Conservation (phyloP, 2,888 invertebrate genomes). For the Timandra comae region DNA sequence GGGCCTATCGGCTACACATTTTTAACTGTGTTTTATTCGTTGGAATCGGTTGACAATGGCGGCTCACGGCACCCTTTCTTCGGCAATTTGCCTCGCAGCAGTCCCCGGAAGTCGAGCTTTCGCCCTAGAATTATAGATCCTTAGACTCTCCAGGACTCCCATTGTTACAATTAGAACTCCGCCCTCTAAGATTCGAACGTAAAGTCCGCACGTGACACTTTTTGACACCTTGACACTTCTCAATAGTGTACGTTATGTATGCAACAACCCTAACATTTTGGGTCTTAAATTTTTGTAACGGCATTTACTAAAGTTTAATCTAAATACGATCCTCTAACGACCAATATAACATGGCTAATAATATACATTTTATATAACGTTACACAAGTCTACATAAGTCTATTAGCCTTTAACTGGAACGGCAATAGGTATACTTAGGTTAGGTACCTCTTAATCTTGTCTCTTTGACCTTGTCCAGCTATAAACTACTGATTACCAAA, state of each 20-base stretch:
- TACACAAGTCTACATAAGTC: no score
- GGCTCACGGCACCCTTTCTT: conserved; percentile 67
- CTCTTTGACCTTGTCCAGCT: conserved; percentile 61
- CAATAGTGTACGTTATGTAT: conserved; percentile 1
- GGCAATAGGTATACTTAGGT: conserved; percentile 12
- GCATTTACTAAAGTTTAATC: no score
- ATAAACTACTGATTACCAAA: conserved; percentile 71
- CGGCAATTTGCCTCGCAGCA: conserved; percentile 68
- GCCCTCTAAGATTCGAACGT: conserved; percentile 54
- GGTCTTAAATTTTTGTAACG: conserved; percentile 4
- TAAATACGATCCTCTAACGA: no score
- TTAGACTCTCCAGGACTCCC: conserved; percentile 58
- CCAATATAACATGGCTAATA: no score
- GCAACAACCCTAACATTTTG: conserved; percentile 4
- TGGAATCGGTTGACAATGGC: conserved; percentile 72
- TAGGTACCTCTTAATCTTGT: conserved; percentile 44
- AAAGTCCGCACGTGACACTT: conserved; percentile 63
- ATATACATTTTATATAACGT: no score
- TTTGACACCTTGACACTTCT: conserved; percentile 28
- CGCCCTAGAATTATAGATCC: conserved; percentile 64
- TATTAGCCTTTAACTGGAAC: no score
- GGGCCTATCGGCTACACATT: conserved; percentile 67
- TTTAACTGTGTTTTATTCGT: conserved; percentile 67
- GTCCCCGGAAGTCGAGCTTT: conserved; percentile 64
- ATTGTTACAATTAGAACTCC: conserved; percentile 56